Percentiles rank a stretch among this genome's conserved stretches.
Conservation (phyloP, 1,140 invertebrate genomes). For the Phymastichus coffea region DNA sequence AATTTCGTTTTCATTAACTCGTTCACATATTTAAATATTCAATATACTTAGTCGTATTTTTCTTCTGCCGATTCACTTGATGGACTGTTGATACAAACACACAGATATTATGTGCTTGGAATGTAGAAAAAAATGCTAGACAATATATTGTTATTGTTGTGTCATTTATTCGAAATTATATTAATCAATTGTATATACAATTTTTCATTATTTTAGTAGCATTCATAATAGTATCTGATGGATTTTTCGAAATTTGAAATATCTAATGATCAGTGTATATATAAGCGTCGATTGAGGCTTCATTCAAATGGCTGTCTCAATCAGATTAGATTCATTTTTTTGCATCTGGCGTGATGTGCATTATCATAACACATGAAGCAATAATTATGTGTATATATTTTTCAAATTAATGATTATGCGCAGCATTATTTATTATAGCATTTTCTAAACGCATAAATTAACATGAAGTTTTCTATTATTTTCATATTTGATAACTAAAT, state of each 20-base stretch:
- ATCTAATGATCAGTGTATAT: constrained; percentile 46
- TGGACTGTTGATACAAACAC: constrained; percentile 16
- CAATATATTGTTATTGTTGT: constrained; percentile 24
- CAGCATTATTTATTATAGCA: background rate
- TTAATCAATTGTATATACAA: constrained; percentile 52
- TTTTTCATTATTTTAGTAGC: constrained; percentile 37
- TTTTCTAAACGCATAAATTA: constrained; percentile 8
- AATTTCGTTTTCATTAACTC: too few species aligned
- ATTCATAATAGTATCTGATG: constrained; percentile 43
- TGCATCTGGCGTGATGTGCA: background rate
- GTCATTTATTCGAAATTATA: constrained; percentile 45
- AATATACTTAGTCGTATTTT: too few species aligned
- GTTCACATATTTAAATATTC: too few species aligned
- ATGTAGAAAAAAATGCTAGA: constrained; percentile 15
- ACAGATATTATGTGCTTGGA: constrained; percentile 13
- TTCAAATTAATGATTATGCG: constrained; percentile 9
- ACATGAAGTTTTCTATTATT: background rate
- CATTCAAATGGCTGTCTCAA: constrained; percentile 47
- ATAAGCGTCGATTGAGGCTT: constrained; percentile 36
- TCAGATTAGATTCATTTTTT: constrained; percentile 31
- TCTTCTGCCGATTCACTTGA: constrained; percentile 12
- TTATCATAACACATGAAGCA: constrained; percentile 3
- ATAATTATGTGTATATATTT: constrained; percentile 17
- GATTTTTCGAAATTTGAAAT: constrained; percentile 49
- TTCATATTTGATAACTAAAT: constrained; percentile 1